Conservation (phyloP, 2,888 invertebrate genomes). For the Deroplatys truncata region DNA sequence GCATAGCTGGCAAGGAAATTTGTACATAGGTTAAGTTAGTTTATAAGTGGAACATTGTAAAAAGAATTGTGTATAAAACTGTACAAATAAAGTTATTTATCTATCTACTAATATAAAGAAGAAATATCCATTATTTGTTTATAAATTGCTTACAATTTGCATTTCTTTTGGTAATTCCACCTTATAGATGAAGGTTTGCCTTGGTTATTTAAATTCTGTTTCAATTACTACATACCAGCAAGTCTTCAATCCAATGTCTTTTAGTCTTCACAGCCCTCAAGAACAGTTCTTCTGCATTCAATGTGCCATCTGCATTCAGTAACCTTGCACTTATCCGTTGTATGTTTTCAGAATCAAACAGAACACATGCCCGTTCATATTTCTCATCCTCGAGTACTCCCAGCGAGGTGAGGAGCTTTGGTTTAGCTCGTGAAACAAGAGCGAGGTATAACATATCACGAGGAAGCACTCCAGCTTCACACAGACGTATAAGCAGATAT, state of each 20-base stretch:
- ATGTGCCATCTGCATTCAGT: constrained; percentile 22
- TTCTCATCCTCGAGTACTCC: constrained; percentile 35
- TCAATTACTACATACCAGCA: constrained; percentile 36
- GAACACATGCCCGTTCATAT: constrained; percentile 28
- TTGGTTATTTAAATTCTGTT: too few species aligned
- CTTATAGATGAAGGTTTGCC: too few species aligned
- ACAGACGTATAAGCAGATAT: constrained; percentile 33
- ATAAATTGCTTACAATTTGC: too few species aligned
- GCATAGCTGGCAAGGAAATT: too few species aligned
- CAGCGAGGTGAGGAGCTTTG: constrained; percentile 38
- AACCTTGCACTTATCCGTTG: constrained; percentile 21
- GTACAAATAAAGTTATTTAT: too few species aligned
- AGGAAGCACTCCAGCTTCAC: constrained; percentile 36
- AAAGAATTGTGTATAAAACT: too few species aligned
- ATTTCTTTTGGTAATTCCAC: too few species aligned
- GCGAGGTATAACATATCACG: constrained; percentile 35
- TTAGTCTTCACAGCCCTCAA: constrained; percentile 35
- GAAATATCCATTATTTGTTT: too few species aligned
- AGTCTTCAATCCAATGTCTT: constrained; percentile 40
- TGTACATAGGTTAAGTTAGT: too few species aligned
- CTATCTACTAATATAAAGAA: too few species aligned
- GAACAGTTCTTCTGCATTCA: constrained; percentile 38
- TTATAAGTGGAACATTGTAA: too few species aligned
- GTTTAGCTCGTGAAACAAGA: constrained; percentile 27
- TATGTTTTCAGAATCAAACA: constrained; percentile 27